phyloP scores from a whole-genome alignment of 2,113 vertebrate species.

The Eulacestoma nigropectus region DNA sequence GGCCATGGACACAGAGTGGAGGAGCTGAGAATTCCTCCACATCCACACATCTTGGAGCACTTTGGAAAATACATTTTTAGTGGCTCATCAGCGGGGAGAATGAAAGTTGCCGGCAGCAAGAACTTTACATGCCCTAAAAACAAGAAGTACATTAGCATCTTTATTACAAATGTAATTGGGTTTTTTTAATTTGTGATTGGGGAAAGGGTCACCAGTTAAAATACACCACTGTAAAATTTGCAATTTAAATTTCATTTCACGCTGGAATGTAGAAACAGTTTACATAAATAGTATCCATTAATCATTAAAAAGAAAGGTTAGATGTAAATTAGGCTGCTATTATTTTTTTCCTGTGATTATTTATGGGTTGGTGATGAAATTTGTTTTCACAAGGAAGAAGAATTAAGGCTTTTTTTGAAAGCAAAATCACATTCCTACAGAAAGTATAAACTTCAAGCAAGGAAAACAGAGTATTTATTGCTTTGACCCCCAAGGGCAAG shows the following conservation, averaged over 20 bases:
- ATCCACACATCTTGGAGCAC: not conserved
- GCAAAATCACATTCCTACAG: conserved; percentile 29
- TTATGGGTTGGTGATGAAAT: conserved; percentile 60
- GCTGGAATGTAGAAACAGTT: conserved; percentile 71
- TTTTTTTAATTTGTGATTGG: conserved; percentile 72
- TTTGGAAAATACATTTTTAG: conserved; percentile 10
- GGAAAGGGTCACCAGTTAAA: conserved; percentile 74
- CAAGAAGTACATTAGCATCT: conserved; percentile 77
- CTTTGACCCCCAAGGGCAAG: not conserved
- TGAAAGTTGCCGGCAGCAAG: conserved; percentile 33
- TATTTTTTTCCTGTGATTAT: conserved; percentile 69
- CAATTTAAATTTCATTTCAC: conserved; percentile 83
- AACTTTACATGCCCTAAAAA: conserved; percentile 60
- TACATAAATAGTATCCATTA: conserved; percentile 78
- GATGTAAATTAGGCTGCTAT: conserved; percentile 71
- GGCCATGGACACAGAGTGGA: not conserved
- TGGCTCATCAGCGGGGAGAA: not conserved
- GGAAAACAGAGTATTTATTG: not conserved
- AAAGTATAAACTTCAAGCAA: conserved; percentile 24
- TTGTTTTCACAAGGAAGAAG: conserved; percentile 47
- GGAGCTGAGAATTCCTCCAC: not conserved
- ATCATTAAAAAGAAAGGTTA: conserved; percentile 79
- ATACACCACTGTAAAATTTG: conserved; percentile 76
- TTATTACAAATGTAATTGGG: conserved; percentile 79
- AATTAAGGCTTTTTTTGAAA: conserved; percentile 53